Base-by-base conservation (phyloP, 2,797 vertebrate species). In the Cynodonichthys magdalenae region DNA sequence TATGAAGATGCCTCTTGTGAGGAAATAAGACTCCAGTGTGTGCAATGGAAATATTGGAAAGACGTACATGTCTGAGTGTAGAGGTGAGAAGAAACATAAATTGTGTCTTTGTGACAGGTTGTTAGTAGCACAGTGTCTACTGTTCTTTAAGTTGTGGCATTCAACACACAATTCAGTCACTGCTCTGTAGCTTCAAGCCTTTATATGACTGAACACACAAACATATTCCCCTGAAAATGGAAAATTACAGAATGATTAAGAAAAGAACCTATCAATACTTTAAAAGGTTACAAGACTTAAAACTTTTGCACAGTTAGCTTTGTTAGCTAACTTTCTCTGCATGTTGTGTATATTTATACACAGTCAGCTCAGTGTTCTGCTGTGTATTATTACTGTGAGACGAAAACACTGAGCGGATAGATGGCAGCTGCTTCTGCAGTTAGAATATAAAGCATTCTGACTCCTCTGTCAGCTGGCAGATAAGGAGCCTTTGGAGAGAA, bases 11-110 rank as follows among this genome's bases (percentile, higher is more conserved):
- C 71, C 87, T 87, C 89, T 93, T 61, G 50, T 86, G 88, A 85
- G 90, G 79, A 92, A 91, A 92, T 90, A 88, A 89, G 86, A 81
- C 78, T 86, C 64, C 69, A 24, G 81, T 66, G 78, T 87, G 77
- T 85, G 83, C 80, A 80, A 74, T 69, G 76, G 75, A 75, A 79
- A 87, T 65, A 68, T 53, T 42, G 80, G 53, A 53, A 71, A 74
- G 36, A 56, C 69, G 80, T 28, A 69, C 46, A 27, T 78, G 76
- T 20, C 46, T 20, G 81, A 89, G 81, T 76, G 74, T 56, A 12
- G 3, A 66, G 58, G 83, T 85, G 71, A 84, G 10, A 12, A 31
- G 31, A 31, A 31, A 31, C 29, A 65, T 79, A 74, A 71, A 46
- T 50, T 11, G 19, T 18, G 18, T 19, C 18, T 48, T 48, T 48